Evolutionary conservation across 1,140 invertebrate genomes (phyloP), one percentile per base, ranked within the genome.

Genomic region (Drosophila bifasciata): DNA sequence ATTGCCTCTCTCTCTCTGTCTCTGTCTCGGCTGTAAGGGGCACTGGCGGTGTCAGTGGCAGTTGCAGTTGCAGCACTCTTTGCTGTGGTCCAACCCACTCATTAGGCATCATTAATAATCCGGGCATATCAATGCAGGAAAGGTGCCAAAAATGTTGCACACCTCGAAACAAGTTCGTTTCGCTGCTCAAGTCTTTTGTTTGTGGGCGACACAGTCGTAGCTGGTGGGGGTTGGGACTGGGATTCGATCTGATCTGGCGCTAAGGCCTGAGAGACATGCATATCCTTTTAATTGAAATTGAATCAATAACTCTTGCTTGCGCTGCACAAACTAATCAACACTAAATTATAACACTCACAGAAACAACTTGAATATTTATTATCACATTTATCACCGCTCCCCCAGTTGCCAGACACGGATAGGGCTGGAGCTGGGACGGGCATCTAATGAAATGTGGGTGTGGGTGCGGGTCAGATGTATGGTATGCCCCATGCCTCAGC

Each of bases 281-380:
- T 86, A 86, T 86, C 81, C 81, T 86, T 86, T 88, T 88, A 88
- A 88, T 88, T 88, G 83, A 88, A 88, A 88, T 88, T 76, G 83
- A 83, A 88, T 88, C 78, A 72, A 88, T 88, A 88, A 88, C 79
- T 88, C 83, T 88, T 88, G 88, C 88, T 88, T 88, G 83, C 75
- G 71, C 83, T 88, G 83, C 75, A 67, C 83, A 88, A 88, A 88
- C 78, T 88, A 88, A 88, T 88, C 83, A 88, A 88, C 83, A 88
- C 83, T 88, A 88, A 88, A 88, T 88, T 88, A 88, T 86, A 86
- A 88, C 81, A 85, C 81, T 85, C 73, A 78, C 83, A 83, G 66
- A 46, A 86, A 85, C 81, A 86, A 86, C 80, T 85, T 49, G 81
- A 85, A 89, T 88, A 88, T 88, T 88, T 88, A 88, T 88, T 83